Percentiles rank a stretch among this genome's conserved stretches.
phyloP scores from a whole-genome alignment of 2,797 vertebrate genomes.

The Cephalopachus bancanus region DNA sequence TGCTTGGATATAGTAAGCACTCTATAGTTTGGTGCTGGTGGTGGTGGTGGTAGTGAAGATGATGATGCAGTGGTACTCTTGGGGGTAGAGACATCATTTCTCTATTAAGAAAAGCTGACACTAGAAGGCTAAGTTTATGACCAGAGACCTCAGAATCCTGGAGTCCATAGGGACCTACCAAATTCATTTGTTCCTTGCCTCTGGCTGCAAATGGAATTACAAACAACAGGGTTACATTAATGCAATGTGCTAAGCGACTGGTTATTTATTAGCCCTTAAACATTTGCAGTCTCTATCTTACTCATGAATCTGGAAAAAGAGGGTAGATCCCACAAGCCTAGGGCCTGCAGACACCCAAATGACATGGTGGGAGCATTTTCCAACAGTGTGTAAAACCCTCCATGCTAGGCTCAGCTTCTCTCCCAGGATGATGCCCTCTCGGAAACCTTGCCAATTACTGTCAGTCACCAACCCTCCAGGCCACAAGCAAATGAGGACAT shows the following conservation, averaged over 20 bases:
- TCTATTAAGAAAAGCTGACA: neutral
- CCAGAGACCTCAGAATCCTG: neutral
- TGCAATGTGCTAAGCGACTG: neutral
- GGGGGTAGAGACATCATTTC: neutral
- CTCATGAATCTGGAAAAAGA: slow-evolving; percentile 64
- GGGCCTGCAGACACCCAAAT: slow-evolving; percentile 39
- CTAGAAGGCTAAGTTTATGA: neutral
- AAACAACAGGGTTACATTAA: neutral
- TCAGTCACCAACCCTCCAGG: slow-evolving; percentile 27
- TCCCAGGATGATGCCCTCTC: neutral
- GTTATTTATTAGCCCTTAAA: slow-evolving; percentile 42
- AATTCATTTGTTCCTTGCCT: neutral
- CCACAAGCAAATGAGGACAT: slow-evolving; percentile 68
- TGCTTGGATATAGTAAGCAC: neutral
- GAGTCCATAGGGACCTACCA: neutral
- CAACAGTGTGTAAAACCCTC: slow-evolving; percentile 45
- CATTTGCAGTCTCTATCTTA: neutral
- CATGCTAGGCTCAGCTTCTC: neutral
- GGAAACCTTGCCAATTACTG: slow-evolving; percentile 50
- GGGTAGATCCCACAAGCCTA: neutral
- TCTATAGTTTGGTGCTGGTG: neutral
- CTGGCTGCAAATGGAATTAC: neutral
- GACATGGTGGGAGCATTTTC: neutral
- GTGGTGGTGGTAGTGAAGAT: neutral
- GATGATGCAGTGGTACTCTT: neutral